These are phyloP conservation scores for Pachyuromys duprasi DNA, from an alignment of 2,797 vertebrate species.

Conservation along the genomic window DNA sequence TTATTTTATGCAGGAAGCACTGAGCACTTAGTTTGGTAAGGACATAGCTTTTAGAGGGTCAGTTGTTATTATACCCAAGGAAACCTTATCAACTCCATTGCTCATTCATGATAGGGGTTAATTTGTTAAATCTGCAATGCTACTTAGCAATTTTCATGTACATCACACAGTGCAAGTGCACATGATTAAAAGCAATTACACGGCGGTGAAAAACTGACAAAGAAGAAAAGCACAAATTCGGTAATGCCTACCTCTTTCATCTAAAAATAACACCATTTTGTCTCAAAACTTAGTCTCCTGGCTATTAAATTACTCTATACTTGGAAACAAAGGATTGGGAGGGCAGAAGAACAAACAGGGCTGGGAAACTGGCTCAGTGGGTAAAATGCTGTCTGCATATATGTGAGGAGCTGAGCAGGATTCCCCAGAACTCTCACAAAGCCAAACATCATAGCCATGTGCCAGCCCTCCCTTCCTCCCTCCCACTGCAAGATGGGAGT, in stretches of 20 bases:
- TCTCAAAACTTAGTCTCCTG: constrained; percentile 12
- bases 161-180: not conserved
- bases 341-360: not conserved
- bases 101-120: constrained; percentile 54
- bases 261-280: constrained; percentile 51
- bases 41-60: constrained; percentile 15
- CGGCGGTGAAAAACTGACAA: constrained; percentile 40
- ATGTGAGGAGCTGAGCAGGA: not conserved
- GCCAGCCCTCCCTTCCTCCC: fast-evolving
- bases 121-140: constrained; percentile 59
- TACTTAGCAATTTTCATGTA: constrained; percentile 59
- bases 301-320: constrained; percentile 16
- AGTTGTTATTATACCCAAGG: constrained; percentile 8
- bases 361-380: not conserved
- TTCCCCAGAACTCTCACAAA: not conserved
- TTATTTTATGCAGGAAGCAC: constrained; percentile 28
- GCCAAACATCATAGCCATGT: not conserved
- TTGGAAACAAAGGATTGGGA: constrained; percentile 24
- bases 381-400: not conserved
- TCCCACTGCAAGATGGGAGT: not conserved
- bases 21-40: not conserved
- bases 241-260: constrained; percentile 34
- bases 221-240: constrained; percentile 48
- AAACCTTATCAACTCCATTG: constrained; percentile 53
- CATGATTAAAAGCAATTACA: constrained; percentile 53